Base-by-base conservation (phyloP, 1,140 invertebrate species). In the Hydropsyche tenuis region DNA sequence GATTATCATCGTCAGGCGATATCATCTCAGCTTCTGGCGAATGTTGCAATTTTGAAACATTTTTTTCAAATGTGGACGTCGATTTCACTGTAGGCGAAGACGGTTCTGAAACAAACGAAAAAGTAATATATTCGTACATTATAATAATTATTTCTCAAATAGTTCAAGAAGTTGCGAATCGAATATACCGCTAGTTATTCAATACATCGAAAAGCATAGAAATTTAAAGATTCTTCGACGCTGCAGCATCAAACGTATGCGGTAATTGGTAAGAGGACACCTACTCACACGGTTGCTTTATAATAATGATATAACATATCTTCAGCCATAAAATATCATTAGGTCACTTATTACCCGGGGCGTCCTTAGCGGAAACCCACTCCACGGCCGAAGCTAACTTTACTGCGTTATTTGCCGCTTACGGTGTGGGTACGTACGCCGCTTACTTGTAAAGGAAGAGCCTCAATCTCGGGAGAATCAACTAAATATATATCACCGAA, bases 221-320 rank as follows among this genome's bases (percentile, higher is more conserved):
- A n/a, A n/a, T n/a, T n/a, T 37, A 37, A 4, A 9, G 30, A 37
- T 37, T 37, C 9, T 37, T 9, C 3, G 30, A 37, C 30, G 30
- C 7, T 4, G 56, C 12, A 20, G 9, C 23, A 23, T 60, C 56
- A 60, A 25, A 60, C 56, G 20, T 25, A 23, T 23, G 16, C 14
- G 56, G 18, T 74, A 77, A 77, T 77, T 77, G 76, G 76, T 73
- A 77, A 77, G 73, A 77, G 53, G 75, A 77, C 76, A 77, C 73
- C 76, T 77, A 74, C 76, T 74, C 70, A 70, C 69, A 70, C 69
- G 69, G 45, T 72, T 74, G 69, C 69, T 77, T 74, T 77, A 69
- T 74, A 77, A 77, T 74, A 77, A 77, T 74, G 75, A 73, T 72
- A 75, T 73, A 77, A 77, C 73, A 74, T 77, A 77, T 77, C 73